phyloP scores from a whole-genome alignment of 2,888 invertebrate species.

The Ectemnius continuus region DNA sequence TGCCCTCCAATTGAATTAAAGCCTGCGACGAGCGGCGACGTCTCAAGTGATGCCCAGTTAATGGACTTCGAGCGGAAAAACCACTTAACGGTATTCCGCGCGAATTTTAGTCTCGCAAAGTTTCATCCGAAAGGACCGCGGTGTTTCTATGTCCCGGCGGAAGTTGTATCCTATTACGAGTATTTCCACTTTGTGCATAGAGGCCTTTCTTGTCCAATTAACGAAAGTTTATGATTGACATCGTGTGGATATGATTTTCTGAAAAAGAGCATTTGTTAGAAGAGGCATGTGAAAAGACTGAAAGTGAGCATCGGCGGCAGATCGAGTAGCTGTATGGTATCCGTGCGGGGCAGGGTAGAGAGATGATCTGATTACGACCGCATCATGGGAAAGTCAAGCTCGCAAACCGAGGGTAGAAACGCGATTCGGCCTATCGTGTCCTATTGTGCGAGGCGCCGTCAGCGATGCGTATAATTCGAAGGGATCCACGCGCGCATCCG shows the following conservation, averaged over 20 bases:
- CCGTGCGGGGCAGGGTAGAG: constrained; percentile 38
- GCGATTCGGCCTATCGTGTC: constrained; percentile 63
- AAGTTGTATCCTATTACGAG: too few species aligned
- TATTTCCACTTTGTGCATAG: too few species aligned
- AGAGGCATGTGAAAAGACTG: constrained; percentile 10
- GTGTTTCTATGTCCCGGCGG: too few species aligned
- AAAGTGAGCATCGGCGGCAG: neutral
- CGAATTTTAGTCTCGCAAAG: too few species aligned
- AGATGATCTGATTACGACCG: constrained; percentile 72
- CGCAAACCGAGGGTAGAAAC: constrained; percentile 57
- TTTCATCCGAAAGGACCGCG: too few species aligned
- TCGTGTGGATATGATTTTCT: too few species aligned
- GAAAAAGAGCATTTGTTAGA: constrained; percentile 35
- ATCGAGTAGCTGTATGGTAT: neutral
- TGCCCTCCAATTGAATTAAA: neutral
- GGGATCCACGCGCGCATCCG: constrained; percentile 54
- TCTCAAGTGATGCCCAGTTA: too few species aligned
- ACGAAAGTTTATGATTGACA: too few species aligned
- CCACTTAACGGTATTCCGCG: too few species aligned
- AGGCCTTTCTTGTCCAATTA: too few species aligned
- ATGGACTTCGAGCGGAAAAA: too few species aligned
- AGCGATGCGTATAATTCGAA: constrained; percentile 66
- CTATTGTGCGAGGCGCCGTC: constrained; percentile 65
- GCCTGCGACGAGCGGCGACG: neutral
- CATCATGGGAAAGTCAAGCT: constrained; percentile 77